These are phyloP conservation scores for Dascillus cervinus DNA, from an alignment of 2,888 invertebrate genomes.

Conservation along the genomic window DNA sequence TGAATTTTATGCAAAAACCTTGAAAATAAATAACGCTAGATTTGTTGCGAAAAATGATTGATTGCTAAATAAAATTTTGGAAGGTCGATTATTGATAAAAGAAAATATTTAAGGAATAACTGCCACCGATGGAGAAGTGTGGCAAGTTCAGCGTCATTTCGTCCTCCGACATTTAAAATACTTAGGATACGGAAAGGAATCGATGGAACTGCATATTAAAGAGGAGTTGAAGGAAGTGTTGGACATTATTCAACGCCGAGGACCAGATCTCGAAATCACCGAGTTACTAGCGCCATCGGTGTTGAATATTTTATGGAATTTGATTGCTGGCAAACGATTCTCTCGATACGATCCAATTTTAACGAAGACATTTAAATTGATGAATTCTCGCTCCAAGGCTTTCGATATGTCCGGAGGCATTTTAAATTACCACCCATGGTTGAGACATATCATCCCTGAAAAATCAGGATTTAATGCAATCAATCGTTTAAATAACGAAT, in stretches of 20 bases:
- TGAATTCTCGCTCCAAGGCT: constrained; percentile 45
- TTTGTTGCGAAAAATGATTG: no score
- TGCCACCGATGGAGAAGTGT: constrained; percentile 48
- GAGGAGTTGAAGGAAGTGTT: constrained; percentile 47
- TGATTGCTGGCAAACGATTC: constrained; percentile 46
- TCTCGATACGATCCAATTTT: constrained; percentile 42
- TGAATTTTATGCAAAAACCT: background rate
- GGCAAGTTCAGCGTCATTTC: constrained; percentile 48
- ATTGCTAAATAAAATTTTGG: no score
- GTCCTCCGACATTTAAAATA: constrained; percentile 43
- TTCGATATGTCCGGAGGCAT: constrained; percentile 39
- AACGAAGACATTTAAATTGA: constrained; percentile 41
- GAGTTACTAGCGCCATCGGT: constrained; percentile 48
- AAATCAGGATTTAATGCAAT: constrained; percentile 55
- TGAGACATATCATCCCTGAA: constrained; percentile 54
- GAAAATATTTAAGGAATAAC: constrained; percentile 51
- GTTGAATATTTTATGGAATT: constrained; percentile 58
- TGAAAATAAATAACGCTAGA: no score
- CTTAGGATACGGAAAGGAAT: constrained; percentile 47
- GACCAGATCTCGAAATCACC: constrained; percentile 26
- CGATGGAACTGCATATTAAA: constrained; percentile 41
- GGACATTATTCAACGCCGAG: constrained; percentile 20
- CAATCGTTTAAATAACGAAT: constrained; percentile 46
- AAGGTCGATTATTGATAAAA: constrained; percentile 13
- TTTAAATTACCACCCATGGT: constrained; percentile 54